Base-by-base conservation (phyloP, 2,888 invertebrate species). In the Chaitophorus viminalis region DNA sequence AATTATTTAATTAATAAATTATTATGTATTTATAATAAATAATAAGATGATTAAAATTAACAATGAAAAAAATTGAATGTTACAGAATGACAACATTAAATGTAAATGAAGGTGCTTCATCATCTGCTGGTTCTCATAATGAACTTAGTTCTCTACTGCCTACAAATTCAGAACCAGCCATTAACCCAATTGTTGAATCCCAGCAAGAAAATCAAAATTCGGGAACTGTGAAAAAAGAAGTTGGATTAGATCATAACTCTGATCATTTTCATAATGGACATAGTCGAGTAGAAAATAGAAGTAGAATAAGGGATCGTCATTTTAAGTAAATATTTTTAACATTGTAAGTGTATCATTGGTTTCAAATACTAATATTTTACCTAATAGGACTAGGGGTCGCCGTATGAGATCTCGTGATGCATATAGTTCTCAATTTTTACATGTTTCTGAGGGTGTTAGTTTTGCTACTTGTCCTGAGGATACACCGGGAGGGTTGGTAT, bases 91-190 rank as follows among this genome's bases (percentile, higher is more conserved):
- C 87, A 31, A 87, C 87, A 46, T 81, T 87, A 79, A 87, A 87
- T 75, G 87, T 87, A 39, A 87, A 87, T 81, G 87, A 87, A 72
- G 89, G 89, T 68, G 89, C 89, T 29, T 92, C 92, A 4, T 87
- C 87, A 3, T 91, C 94, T 91, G 93, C 94, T 92, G 91, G 94
- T 91, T 92, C 95, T 90, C 93, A 94, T 92, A 91, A 94, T 92
- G 91, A 95, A 92, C 89, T 93, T 89, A 95, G 94, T 90, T 94
- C 94, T 2, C 91, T 95, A 46, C 92, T 95, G 79, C 94, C 94
- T 0, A 85, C 83, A 60, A 87, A 74, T 81, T 87, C 87, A 46
- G 87, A 87, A 74, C 65, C 60, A 46, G 65, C 74, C 31, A 87
- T 87, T 33, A 68, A 60, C 31, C 87, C 87, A 46, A 75, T n/a